A percentile compares a stretch with the other conserved stretches of the same genome.
Evolutionary conservation across 2,113 vertebrate genomes (phyloP).

Genomic region (Takifugu flavidus): DNA sequence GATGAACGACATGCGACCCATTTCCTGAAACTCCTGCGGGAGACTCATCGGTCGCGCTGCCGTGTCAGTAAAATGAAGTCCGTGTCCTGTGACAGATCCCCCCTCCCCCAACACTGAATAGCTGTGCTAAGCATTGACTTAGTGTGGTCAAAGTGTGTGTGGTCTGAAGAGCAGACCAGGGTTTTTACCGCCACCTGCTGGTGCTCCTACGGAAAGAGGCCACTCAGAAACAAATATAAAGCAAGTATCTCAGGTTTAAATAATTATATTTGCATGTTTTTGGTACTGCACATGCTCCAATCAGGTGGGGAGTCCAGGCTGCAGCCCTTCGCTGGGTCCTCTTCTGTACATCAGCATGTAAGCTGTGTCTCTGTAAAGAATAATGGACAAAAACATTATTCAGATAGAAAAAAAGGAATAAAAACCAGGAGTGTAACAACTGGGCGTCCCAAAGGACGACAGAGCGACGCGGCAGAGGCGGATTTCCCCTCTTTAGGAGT

Average conservation of each 20-base stretch:
- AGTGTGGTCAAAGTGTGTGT: constrained; percentile 40
- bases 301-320: constrained; percentile 31
- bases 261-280: not conserved
- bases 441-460: not conserved
- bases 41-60: constrained; percentile 19
- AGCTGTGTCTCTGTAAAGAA: constrained; percentile 40
- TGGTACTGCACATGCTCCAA: not conserved
- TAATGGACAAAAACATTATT: not conserved
- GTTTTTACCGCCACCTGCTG: constrained; percentile 55
- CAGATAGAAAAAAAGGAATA: constrained; percentile 6
- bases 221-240: not conserved
- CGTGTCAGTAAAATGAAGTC: constrained; percentile 32
- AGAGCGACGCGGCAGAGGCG: constrained; percentile 12
- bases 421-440: constrained; percentile 9
- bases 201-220: not conserved
- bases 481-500: constrained; percentile 39
- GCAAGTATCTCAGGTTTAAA: not conserved
- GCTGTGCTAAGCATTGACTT: constrained; percentile 45
- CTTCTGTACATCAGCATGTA: constrained; percentile 75
- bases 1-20: no score
- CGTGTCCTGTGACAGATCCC: constrained; percentile 36
- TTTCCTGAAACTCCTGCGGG: not conserved
- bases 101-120: constrained; percentile 39
- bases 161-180: constrained; percentile 35
- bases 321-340: constrained; percentile 4